Conservation (phyloP, 2,797 vertebrate genomes). For the Mus minutoides region DNA sequence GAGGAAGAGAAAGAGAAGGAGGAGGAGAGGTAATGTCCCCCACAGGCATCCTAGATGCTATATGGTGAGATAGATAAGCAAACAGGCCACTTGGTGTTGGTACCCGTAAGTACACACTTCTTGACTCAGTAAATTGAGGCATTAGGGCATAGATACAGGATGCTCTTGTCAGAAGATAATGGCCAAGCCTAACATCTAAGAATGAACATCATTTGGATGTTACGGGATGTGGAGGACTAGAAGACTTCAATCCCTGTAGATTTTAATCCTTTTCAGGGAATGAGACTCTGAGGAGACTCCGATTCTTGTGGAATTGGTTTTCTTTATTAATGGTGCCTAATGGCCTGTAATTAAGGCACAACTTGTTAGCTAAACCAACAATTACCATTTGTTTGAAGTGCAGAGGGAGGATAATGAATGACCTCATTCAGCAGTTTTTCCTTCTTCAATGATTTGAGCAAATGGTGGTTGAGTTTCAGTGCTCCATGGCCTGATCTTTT, state of each 20-base stretch:
- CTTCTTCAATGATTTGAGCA: constrained; percentile 30
- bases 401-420: constrained; percentile 65
- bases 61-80: background rate
- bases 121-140: background rate
- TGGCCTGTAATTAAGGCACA: constrained; percentile 79
- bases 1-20: background rate
- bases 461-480: background rate
- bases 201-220: accelerated
- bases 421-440: constrained; percentile 68
- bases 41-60: background rate
- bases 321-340: constrained; percentile 77
- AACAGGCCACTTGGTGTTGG: background rate
- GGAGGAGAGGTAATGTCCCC: accelerated
- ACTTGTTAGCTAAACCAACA: constrained; percentile 78
- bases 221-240: background rate
- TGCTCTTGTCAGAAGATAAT: background rate
- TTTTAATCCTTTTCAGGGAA: constrained; percentile 56
- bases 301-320: constrained; percentile 73
- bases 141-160: background rate
- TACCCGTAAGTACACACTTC: background rate
- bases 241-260: background rate
- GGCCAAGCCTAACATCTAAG: background rate
- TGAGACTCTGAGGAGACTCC: constrained; percentile 53
- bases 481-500: background rate
- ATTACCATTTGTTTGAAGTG: constrained; percentile 74